Conservation (phyloP, 2,888 invertebrate species). For the Rapana venosa region DNA sequence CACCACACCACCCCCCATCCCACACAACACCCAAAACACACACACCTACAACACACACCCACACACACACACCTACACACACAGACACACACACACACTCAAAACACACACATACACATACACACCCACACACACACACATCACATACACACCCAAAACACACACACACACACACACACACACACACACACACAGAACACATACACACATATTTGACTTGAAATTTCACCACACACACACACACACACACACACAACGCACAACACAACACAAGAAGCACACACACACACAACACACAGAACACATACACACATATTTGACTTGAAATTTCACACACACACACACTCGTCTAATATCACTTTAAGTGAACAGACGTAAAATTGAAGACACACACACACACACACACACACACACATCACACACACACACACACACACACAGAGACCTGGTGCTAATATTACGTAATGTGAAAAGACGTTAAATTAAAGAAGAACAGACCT, state of each 20-base stretch:
- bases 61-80: background rate
- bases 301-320: background rate
- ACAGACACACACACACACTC: background rate
- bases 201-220: background rate
- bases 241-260: too few species aligned
- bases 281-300: background rate
- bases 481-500: constrained; percentile 81
- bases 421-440: background rate
- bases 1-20: too few species aligned
- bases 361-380: too few species aligned
- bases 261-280: too few species aligned
- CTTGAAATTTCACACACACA: background rate
- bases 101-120: background rate
- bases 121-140: background rate
- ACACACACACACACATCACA: background rate
- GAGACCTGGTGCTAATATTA: too few species aligned
- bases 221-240: too few species aligned
- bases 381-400: background rate
- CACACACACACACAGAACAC: background rate
- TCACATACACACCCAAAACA: background rate
- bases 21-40: too few species aligned
- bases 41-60: background rate
- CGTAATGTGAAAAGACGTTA: too few species aligned
- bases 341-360: too few species aligned
- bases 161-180: background rate